phyloP scores from a whole-genome alignment of 2,888 invertebrate species.

The Lepidocyrtinus sp. region DNA sequence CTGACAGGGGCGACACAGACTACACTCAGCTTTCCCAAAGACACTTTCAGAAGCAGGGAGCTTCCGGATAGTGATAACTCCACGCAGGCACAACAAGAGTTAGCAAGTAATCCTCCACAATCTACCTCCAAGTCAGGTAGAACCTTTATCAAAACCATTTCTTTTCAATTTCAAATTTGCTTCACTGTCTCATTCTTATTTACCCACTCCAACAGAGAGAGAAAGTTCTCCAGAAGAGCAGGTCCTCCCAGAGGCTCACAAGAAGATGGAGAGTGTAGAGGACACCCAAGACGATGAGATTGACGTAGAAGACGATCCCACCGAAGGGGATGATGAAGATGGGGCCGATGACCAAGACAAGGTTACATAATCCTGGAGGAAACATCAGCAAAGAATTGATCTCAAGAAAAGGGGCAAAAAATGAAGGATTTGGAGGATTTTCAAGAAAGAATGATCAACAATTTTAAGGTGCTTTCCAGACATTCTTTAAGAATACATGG shows the following conservation, averaged over 20 bases:
- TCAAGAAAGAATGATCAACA: neutral
- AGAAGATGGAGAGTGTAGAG: neutral
- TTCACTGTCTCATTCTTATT: too few species aligned
- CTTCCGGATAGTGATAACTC: constrained; percentile 35
- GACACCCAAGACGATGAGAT: neutral
- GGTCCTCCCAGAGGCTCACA: neutral
- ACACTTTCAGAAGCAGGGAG: neutral
- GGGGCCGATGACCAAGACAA: neutral
- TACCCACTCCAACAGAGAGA: too few species aligned
- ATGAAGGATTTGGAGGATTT: neutral
- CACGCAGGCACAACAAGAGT: neutral
- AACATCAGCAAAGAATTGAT: neutral
- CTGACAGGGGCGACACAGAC: neutral
- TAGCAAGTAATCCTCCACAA: neutral
- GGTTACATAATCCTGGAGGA: neutral
- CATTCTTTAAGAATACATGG: neutral
- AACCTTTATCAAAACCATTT: too few species aligned
- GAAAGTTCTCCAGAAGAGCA: neutral
- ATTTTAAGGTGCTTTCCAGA: neutral
- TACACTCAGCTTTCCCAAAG: neutral
- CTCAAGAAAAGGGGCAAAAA: neutral
- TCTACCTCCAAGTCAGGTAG: neutral
- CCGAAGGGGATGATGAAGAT: neutral
- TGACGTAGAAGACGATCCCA: neutral
- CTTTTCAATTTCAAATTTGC: too few species aligned